A percentile compares a stretch with the other conserved stretches of the same genome.
Evolutionary conservation across 2,113 vertebrate species (phyloP).

Genomic region (Taurulus bubalis): DNA sequence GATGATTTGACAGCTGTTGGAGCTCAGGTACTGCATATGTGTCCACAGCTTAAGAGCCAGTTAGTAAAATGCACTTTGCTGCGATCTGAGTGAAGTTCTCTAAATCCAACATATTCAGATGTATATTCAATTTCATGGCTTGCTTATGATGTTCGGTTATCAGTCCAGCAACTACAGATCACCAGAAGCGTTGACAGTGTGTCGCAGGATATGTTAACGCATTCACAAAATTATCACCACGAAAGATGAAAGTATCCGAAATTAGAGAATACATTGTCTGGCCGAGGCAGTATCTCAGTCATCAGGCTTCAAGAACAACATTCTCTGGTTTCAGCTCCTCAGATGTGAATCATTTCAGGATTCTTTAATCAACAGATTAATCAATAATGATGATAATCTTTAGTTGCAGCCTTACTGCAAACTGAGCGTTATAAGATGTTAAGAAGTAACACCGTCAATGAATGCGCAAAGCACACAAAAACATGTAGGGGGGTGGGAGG

Average conservation of each 20-base stretch:
- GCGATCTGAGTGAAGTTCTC: neutral
- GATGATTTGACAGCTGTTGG: constrained; percentile 3
- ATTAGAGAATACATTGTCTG: neutral
- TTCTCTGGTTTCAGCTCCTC: neutral
- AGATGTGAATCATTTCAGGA: neutral
- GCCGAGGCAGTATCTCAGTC: neutral
- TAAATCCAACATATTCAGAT: too few relatives aligned
- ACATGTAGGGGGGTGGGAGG: neutral
- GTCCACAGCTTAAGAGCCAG: neutral
- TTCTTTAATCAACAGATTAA: neutral
- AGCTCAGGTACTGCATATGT: neutral
- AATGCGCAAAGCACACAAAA: neutral
- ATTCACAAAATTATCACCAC: neutral
- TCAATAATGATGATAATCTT: neutral
- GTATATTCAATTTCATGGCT: neutral
- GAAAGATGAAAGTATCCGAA: neutral
- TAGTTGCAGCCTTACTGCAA: neutral
- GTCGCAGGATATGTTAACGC: neutral
- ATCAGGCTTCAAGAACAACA: neutral
- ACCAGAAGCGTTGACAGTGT: neutral
- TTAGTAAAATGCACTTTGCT: neutral
- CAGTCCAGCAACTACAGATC: neutral
- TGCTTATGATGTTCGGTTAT: neutral
- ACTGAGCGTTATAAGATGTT: neutral
- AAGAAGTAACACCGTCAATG: neutral